A percentile compares a stretch with the other conserved stretches of the same genome.
Evolutionary conservation across 2,797 vertebrate species (phyloP).

Genomic region (Hipposideros larvatus): DNA sequence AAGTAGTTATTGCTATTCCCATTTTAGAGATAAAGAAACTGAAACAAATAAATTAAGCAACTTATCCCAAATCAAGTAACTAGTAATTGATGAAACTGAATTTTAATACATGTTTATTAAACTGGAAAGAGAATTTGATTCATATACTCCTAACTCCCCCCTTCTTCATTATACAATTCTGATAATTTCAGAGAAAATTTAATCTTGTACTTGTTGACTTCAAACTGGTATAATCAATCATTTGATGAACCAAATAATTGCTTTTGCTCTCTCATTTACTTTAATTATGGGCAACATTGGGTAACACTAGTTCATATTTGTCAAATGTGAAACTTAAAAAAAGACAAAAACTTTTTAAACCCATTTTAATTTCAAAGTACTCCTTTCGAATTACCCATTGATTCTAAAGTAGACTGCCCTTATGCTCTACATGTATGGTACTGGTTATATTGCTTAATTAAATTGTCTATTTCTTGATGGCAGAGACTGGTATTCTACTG

Average conservation of each 20-base stretch:
- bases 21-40: constrained; percentile 13
- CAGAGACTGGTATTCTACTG: neutral
- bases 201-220: constrained; percentile 60
- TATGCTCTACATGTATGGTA: neutral
- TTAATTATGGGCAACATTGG: constrained; percentile 76
- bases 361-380: constrained; percentile 58
- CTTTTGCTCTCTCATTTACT: constrained; percentile 80
- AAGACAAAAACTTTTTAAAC: neutral
- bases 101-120: constrained; percentile 56
- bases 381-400: constrained; percentile 16
- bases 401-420: neutral
- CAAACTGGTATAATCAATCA: constrained; percentile 75
- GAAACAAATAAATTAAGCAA: neutral
- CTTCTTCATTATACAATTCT: constrained; percentile 37
- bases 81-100: neutral
- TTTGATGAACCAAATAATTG: constrained; percentile 82
- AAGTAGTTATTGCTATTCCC: neutral
- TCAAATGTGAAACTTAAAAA: constrained; percentile 65
- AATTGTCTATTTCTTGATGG: neutral
- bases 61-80: neutral
- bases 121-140: constrained; percentile 29
- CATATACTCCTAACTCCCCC: neutral
- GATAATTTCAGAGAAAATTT: constrained; percentile 70
- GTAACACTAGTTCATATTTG: constrained; percentile 73
- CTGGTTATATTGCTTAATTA: constrained; percentile 41